phyloP scores from a whole-genome alignment of 1,140 invertebrate genomes.

The Drosophila sechellia region DNA sequence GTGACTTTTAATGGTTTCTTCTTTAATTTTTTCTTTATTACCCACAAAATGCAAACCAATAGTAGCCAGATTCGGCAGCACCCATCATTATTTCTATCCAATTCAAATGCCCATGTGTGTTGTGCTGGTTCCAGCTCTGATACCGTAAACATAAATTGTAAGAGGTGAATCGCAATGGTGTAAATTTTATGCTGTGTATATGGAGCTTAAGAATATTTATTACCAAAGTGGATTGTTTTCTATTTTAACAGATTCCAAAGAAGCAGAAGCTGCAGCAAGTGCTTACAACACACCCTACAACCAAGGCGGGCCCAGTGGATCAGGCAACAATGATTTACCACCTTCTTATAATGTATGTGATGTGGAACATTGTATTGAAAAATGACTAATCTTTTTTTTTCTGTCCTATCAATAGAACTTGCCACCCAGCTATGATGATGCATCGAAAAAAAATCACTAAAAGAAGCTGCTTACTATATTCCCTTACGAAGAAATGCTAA shows the following conservation, averaged over 20 bases:
- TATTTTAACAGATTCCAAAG: conserved; percentile 90
- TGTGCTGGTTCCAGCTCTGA: conserved; percentile 70
- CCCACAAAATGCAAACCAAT: conserved; percentile 49
- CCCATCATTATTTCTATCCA: conserved; percentile 81
- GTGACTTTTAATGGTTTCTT: conserved; percentile 59
- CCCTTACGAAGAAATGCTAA: conserved; percentile 2
- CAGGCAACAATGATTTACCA: conserved; percentile 92
- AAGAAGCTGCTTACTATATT: conserved; percentile 7
- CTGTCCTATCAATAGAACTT: conserved; percentile 86
- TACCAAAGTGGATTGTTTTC: background rate
- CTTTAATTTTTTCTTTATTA: conserved; percentile 42
- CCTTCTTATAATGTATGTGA: conserved; percentile 92
- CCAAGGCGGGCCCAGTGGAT: conserved; percentile 64
- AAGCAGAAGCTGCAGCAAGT: conserved; percentile 93
- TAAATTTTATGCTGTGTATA: background rate
- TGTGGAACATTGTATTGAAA: background rate
- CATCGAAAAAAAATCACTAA: conserved; percentile 86
- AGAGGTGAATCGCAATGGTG: conserved; percentile 22
- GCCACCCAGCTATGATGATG: conserved; percentile 90
- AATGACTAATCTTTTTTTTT: background rate
- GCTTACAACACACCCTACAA: conserved; percentile 89
- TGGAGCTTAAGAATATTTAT: too few relatives aligned
- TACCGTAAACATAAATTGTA: conserved; percentile 61
- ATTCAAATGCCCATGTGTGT: conserved; percentile 63
- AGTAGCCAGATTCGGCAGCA: conserved; percentile 76